These are phyloP conservation scores for Dicerorhinus sumatrensis DNA, from an alignment of 2,113 vertebrate genomes.

Conservation along the genomic window DNA sequence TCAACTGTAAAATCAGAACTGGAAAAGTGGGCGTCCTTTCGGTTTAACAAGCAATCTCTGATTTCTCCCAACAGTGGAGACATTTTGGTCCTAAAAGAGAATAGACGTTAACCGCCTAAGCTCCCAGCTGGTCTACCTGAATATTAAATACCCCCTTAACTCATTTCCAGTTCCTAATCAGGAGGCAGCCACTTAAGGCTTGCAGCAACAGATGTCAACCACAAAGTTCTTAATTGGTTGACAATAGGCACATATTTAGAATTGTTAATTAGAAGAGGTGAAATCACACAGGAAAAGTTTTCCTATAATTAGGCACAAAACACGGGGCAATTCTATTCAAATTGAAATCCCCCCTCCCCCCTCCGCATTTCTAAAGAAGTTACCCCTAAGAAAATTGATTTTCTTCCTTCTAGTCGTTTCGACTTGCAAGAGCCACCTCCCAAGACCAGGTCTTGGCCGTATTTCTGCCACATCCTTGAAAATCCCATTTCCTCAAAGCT, in stretches of 20 bases:
- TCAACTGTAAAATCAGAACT: neutral
- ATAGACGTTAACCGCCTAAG: conserved; percentile 8
- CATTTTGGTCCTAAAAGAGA: neutral
- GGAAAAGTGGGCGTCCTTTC: neutral
- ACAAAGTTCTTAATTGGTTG: conserved; percentile 67
- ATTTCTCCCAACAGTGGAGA: neutral
- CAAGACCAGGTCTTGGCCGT: conserved; percentile 42
- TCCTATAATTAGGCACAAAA: conserved; percentile 47
- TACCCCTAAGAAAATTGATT: neutral
- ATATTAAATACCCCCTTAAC: conserved; percentile 23
- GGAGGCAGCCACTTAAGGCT: conserved; percentile 48
- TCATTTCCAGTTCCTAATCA: conserved; percentile 32
- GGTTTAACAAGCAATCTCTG: neutral
- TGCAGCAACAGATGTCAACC: conserved; percentile 68
- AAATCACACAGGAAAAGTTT: conserved; percentile 55
- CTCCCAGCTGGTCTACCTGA: conserved; percentile 7
- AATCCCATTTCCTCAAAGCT: neutral
- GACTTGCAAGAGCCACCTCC: neutral
- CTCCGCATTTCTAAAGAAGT: conserved; percentile 6
- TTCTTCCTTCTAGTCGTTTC: neutral
- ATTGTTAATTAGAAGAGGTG: conserved; percentile 28
- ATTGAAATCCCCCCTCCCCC: neutral
- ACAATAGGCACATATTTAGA: conserved; percentile 62
- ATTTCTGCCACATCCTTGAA: conserved; percentile 42
- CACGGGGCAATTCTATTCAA: conserved; percentile 8